Evolutionary conservation across 2,797 vertebrate species (phyloP).

Genomic region (Naso thynnoides): DNA sequence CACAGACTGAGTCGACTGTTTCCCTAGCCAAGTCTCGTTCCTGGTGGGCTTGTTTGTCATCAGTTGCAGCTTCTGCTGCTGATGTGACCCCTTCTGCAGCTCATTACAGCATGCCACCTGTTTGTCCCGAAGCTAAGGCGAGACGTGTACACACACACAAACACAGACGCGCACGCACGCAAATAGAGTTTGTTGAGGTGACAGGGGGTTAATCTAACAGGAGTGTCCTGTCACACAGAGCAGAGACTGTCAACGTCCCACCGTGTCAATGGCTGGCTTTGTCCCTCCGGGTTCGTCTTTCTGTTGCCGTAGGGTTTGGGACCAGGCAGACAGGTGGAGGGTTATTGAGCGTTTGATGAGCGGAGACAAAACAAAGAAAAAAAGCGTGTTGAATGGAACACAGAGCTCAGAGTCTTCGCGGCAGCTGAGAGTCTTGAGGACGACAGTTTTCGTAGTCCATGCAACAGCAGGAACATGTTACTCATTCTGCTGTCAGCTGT

Average conservation of each 20-base stretch:
- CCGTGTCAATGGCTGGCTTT: slow-evolving; percentile 78
- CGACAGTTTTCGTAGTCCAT: slow-evolving; percentile 2
- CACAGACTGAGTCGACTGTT: slow-evolving; percentile 30
- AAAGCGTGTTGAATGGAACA: slow-evolving; percentile 5
- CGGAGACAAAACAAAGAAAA: slow-evolving; percentile 50
- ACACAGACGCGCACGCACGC: slow-evolving; percentile 45
- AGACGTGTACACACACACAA: slow-evolving; percentile 37
- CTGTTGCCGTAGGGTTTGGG: slow-evolving; percentile 59
- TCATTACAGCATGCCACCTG: slow-evolving; percentile 87
- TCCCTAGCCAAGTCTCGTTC: slow-evolving; percentile 49
- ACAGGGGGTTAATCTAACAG: slow-evolving; percentile 79
- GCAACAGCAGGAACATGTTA: slow-evolving; percentile 25
- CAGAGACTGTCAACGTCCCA: slow-evolving; percentile 63
- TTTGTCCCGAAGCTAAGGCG: slow-evolving; percentile 82
- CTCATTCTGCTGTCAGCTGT: slow-evolving; percentile 33
- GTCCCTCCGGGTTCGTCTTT: slow-evolving; percentile 61
- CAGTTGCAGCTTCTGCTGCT: slow-evolving; percentile 72
- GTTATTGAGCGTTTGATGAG: slow-evolving; percentile 58
- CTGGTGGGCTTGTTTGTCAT: slow-evolving; percentile 82
- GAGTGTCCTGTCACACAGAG: slow-evolving; percentile 69
- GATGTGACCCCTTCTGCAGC: slow-evolving; percentile 82
- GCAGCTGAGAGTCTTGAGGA: slow-evolving; percentile 43
- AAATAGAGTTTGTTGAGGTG: slow-evolving; percentile 67
- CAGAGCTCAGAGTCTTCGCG: slow-evolving; percentile 20
- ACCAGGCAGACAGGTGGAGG: slow-evolving; percentile 76